These are phyloP conservation scores for Clitarchus hookeri DNA, from an alignment of 2,888 invertebrate species.

Conservation along the genomic window DNA sequence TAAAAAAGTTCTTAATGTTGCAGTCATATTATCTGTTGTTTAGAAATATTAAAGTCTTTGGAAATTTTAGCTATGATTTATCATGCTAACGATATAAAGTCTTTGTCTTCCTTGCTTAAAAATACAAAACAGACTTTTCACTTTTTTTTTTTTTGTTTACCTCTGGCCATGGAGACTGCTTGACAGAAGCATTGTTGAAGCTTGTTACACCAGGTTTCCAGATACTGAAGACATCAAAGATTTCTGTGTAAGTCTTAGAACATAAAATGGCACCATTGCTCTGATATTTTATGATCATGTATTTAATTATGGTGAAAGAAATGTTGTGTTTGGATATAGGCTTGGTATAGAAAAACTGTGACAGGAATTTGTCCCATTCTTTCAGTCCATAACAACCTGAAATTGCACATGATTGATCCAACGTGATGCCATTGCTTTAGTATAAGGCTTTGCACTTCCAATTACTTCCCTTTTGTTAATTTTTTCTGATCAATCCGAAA, in stretches of 20 bases:
- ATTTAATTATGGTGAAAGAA: slow-evolving; percentile 7
- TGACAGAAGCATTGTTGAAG: too few species aligned
- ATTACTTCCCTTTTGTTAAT: neutral
- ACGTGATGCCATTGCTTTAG: neutral
- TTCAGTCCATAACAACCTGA: neutral
- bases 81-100: too few species aligned
- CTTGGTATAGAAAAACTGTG: neutral
- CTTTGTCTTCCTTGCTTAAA: too few species aligned
- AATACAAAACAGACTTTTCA: too few species aligned
- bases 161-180: too few species aligned
- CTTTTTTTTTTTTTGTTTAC: too few species aligned
- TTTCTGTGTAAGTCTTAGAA: neutral
- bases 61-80: too few species aligned
- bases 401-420: neutral
- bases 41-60: too few species aligned
- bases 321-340: neutral
- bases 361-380: slow-evolving; percentile 10
- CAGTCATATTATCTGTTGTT: too few species aligned
- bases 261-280: neutral
- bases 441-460: slow-evolving; percentile 15
- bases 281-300: slow-evolving; percentile 14
- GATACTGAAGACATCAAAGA: too few species aligned
- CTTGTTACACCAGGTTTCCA: too few species aligned
- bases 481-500: neutral
- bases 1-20: too few species aligned